Base-by-base conservation (phyloP, 1,140 invertebrate genomes). In the Eumeta japonica region DNA sequence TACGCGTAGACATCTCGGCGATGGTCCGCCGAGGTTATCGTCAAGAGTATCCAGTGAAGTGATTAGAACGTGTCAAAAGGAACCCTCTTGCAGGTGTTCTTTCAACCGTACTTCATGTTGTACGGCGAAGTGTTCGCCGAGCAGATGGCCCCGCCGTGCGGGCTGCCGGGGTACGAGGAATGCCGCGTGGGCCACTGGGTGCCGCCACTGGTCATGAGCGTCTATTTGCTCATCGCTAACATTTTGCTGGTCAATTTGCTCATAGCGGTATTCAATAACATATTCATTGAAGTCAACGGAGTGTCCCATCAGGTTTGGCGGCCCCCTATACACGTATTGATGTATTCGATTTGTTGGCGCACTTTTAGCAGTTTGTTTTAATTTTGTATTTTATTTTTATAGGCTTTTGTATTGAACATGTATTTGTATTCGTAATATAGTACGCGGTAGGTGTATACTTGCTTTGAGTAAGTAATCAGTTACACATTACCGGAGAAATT, bases 191-290 rank as follows among this genome's bases (percentile, higher is more conserved):
- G 87, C 15, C 83, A 89, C 42, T 98, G 94, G 94, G 89, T 98
- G 37, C 90, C 92, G 11, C 94, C 95, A 1, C 80, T 88, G 16
- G 89, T 92, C 32, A 98, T 98, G 96, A 89, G 90, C 42, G 83
- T 94, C 42, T 98, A 97, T 70, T 83, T 98, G 31, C 83, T 98
- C 52, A 88, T 97, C 43, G 93, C 94, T 19, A 98, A 97, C 76
- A 97, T 99, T 54, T 79, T 98, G 16, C 81, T 98, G 37, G 92
- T 99, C 50, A 98, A 97, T 72, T 80, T 99, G 14, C 83, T 98
- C 27, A 98, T 98, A 60, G 95, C 95, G 3, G 92, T 97, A 13
- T 98, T 98, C 79, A 98, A 98, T 76, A 96, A 97, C 66, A 98
- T 98, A 52, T 98, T 97, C 76, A 91, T 90, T 48, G 89, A 94